Evolutionary conservation across 2,113 vertebrate genomes (phyloP), one percentile per base, ranked within the genome.

Genomic region (Lynx canadensis): DNA sequence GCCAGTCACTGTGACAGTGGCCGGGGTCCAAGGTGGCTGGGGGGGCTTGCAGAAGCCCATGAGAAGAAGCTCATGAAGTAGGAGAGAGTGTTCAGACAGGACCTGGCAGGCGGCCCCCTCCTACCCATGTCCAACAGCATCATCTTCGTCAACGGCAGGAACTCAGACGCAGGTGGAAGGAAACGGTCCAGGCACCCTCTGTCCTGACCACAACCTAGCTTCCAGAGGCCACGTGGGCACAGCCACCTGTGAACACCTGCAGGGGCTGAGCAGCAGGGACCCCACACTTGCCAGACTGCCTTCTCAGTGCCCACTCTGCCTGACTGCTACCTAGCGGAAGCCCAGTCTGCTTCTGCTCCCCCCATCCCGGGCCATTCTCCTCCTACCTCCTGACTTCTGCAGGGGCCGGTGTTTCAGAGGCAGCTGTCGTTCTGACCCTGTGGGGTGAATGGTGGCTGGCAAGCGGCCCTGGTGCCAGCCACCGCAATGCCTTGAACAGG

Each of bases 201-300:
- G 7, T 33, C 4, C 18, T 23, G 69, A n/a, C 36, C 69, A 45
- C 1, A 1, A 1, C 36, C 27, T 0, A 15, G 74, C 74, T 76
- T 48, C 73, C 71, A 5, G 38, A 41, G 38, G 71, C 57, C 23
- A 14, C 15, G 1, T 5, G 12, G 23, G 5, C 19, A 1, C 21
- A 2, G 23, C 36, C 36, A 41, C 23, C 11, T 1, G 38, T 4
- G 23, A 25, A 38, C 0, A 4, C 50, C 21, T 7, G 1, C 41
- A 48, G 41, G 73, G 27, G 27, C 66, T 18, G 8, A 48, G 74
- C 57, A 29, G 16, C 13, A 21, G 33, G 7, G 79, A 55, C 33
- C 2, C 33, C 33, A 13, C 79, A 25, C 79, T 23, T 81, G 19
- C 33, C 6, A 5, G 50, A 81, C 21, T 5, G 50, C 12, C 52